Percentiles rank a stretch among this genome's conserved stretches.
phyloP scores from a whole-genome alignment of 2,113 vertebrate species.

The Hydrochoerus hydrochaeris region DNA sequence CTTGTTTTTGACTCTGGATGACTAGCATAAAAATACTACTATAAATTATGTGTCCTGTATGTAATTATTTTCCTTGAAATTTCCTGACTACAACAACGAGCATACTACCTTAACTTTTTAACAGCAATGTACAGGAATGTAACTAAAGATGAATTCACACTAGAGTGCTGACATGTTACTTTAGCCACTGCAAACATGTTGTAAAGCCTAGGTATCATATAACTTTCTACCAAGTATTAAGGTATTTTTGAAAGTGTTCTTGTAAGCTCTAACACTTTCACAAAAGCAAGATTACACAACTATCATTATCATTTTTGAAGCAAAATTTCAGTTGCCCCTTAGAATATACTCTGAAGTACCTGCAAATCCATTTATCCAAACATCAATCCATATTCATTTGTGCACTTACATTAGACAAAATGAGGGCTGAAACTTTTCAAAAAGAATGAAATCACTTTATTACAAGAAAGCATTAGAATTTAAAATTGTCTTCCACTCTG shows the following conservation, averaged over 20 bases:
- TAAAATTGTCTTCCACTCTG: constrained; percentile 42
- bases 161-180: constrained; percentile 3
- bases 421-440: constrained; percentile 32
- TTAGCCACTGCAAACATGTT: neutral
- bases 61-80: no score
- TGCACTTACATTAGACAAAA: constrained; percentile 52
- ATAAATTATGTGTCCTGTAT: no score
- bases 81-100: neutral
- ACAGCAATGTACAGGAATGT: neutral
- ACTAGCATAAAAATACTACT: no score
- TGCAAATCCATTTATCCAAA: constrained; percentile 30
- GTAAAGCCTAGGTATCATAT: neutral
- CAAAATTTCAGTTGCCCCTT: neutral
- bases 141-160: constrained; percentile 28
- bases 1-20: no score
- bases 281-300: constrained; percentile 37
- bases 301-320: constrained; percentile 39
- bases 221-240: neutral
- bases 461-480: neutral
- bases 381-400: neutral
- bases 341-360: constrained; percentile 45
- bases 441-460: constrained; percentile 34
- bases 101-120: constrained; percentile 18
- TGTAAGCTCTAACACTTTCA: neutral
- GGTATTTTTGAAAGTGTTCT: constrained; percentile 1